phyloP scores from a whole-genome alignment of 2,888 invertebrate genomes.

The Drosophila formosana region DNA sequence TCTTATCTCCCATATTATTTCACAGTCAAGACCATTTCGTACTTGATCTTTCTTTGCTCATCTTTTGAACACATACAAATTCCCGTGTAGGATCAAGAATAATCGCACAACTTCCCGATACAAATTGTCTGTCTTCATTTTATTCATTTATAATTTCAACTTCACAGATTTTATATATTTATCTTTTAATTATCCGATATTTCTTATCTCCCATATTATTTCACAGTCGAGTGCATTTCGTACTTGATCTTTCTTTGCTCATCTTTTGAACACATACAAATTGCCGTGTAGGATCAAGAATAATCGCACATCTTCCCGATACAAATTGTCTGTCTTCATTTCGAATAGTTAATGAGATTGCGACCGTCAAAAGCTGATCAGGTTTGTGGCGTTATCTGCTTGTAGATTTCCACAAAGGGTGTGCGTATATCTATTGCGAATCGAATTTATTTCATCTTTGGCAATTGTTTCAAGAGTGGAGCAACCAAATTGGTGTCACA shows the following conservation, averaged over 20 bases:
- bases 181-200: too few species aligned
- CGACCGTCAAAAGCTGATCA: not conserved
- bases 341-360: not conserved
- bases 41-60: not conserved
- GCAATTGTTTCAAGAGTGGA: slow-evolving; percentile 19
- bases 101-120: not conserved
- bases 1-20: too few species aligned
- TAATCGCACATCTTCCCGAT: not conserved
- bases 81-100: not conserved
- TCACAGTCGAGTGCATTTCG: not conserved
- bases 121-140: not conserved
- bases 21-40: not conserved
- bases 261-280: not conserved
- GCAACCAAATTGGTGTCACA: slow-evolving; percentile 24
- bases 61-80: not conserved
- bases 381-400: not conserved
- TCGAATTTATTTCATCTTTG: slow-evolving; percentile 19
- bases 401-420: slow-evolving; percentile 3
- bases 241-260: not conserved
- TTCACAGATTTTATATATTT: too few species aligned
- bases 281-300: not conserved
- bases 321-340: not conserved
- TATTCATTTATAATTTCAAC: too few species aligned
- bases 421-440: slow-evolving; percentile 6
- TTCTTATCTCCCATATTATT: too few species aligned